Percentiles rank a stretch among this genome's conserved stretches.
Conservation (phyloP, 2,797 vertebrate species). For the Enteromius thamalakanensis region DNA sequence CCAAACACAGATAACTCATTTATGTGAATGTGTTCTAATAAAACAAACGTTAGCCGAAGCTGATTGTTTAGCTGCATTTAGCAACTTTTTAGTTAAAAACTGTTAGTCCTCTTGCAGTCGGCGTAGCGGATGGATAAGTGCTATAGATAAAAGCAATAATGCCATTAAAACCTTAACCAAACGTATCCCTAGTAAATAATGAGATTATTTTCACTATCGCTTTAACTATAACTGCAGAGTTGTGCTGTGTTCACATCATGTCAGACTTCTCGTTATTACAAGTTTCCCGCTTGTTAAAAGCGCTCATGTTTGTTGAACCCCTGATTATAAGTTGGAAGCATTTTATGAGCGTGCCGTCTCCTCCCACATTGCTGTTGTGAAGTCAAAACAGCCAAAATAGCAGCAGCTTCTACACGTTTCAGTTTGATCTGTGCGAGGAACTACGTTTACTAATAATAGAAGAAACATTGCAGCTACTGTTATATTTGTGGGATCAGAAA, state of each 20-base stretch:
- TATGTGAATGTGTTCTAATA: too few species aligned
- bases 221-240: neutral
- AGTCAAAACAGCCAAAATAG: neutral
- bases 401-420: neutral
- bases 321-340: slow-evolving; percentile 13
- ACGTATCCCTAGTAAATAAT: too few species aligned
- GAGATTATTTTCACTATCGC: neutral
- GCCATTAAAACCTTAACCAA: too few species aligned
- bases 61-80: too few species aligned
- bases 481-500: neutral
- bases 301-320: neutral
- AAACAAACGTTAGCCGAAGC: too few species aligned
- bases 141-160: too few species aligned
- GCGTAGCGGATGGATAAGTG: too few species aligned
- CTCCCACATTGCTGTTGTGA: neutral
- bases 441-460: neutral
- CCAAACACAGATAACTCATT: too few species aligned
- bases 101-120: too few species aligned
- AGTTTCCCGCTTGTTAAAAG: neutral
- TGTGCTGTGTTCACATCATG: neutral
- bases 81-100: too few species aligned
- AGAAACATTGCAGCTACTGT: neutral
- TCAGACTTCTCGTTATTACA: neutral
- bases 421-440: neutral
- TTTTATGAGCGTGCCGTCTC: neutral